A percentile compares a stretch with the other conserved stretches of the same genome.
These are phyloP conservation scores for Mythimna lalbum DNA, from an alignment of 2,888 invertebrate species.

Conservation along the genomic window DNA sequence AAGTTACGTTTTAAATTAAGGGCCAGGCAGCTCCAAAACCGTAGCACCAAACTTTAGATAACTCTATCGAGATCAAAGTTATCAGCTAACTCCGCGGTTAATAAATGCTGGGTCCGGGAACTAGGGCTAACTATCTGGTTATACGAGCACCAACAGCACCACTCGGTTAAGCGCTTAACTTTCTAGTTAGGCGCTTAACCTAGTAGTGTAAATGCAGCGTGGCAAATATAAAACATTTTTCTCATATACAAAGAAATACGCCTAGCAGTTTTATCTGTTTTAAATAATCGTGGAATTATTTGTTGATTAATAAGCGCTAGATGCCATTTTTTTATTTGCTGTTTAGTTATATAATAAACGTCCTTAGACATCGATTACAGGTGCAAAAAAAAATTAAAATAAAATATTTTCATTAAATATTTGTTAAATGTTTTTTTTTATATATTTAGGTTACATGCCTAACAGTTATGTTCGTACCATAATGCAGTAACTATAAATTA, in stretches of 20 bases:
- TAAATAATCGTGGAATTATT: neutral
- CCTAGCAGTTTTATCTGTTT: neutral
- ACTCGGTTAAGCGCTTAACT: neutral
- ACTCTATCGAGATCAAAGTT: constrained; percentile 46
- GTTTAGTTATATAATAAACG: neutral
- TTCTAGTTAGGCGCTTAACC: constrained; percentile 2
- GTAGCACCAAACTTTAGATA: constrained; percentile 33
- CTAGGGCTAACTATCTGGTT: constrained; percentile 40
- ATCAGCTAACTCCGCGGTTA: constrained; percentile 52
- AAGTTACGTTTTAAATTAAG: neutral
- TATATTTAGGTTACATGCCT: too few species aligned
- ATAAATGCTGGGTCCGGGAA: constrained; percentile 32
- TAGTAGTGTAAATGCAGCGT: neutral
- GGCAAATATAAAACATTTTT: constrained; percentile 2
- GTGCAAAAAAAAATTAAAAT: neutral
- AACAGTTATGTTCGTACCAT: too few species aligned
- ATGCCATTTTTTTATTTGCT: neutral
- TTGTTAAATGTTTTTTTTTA: too few species aligned
- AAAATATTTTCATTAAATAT: too few species aligned
- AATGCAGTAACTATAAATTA: too few species aligned
- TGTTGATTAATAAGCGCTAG: neutral
- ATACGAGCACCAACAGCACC: neutral
- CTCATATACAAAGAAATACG: too few species aligned
- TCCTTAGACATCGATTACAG: neutral
- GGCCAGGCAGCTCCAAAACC: constrained; percentile 23